A percentile compares a stretch with the other conserved stretches of the same genome.
Evolutionary conservation across 2,113 vertebrate species (phyloP).

Genomic region (Fregata magnificens): DNA sequence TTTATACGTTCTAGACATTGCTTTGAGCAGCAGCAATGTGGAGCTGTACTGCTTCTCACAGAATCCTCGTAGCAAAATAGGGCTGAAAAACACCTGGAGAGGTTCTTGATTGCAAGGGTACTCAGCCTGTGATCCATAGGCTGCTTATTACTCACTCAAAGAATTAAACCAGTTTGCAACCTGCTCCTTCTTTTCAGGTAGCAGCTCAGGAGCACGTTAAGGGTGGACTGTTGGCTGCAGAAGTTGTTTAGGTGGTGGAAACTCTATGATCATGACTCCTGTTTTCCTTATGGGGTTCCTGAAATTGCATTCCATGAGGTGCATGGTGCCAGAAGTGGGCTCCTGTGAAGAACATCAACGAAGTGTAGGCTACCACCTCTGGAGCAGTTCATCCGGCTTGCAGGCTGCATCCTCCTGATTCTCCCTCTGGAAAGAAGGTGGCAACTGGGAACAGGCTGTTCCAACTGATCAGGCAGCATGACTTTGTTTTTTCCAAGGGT

Average conservation of each 20-base stretch:
- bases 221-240: fast-evolving
- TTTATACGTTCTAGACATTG: background rate
- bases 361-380: background rate
- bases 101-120: background rate
- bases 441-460: background rate
- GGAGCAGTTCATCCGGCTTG: background rate
- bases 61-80: background rate
- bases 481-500: background rate
- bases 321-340: background rate
- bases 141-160: background rate
- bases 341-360: background rate
- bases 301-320: background rate
- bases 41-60: background rate
- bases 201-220: background rate
- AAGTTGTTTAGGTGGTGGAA: background rate
- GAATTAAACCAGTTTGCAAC: background rate
- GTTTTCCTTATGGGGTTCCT: background rate
- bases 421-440: background rate
- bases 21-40: background rate
- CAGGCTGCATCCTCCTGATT: background rate
- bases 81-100: background rate
- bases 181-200: background rate
- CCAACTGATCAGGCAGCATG: background rate
- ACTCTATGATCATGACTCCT: no score
- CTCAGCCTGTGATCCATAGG: background rate